These are phyloP conservation scores for Apis dorsata DNA, from an alignment of 1,140 invertebrate genomes.

Conservation along the genomic window DNA sequence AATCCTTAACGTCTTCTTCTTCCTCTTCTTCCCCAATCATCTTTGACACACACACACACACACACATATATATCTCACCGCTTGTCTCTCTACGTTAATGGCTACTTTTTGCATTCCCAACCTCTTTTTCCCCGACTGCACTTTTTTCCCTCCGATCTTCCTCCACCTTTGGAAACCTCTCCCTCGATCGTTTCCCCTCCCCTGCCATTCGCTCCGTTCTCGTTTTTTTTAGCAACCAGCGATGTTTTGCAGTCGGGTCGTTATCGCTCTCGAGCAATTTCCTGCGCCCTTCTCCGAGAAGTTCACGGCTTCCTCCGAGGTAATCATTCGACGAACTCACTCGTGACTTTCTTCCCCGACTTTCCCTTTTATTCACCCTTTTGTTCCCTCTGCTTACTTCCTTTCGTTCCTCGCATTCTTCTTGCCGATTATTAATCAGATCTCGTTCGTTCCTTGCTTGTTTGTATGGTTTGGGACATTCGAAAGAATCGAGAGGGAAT, in stretches of 20 bases:
- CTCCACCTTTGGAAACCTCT: background rate
- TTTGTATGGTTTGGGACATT: background rate
- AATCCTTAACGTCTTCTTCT: background rate
- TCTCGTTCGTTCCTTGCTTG: too few relatives aligned
- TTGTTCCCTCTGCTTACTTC: too few relatives aligned
- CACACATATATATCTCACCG: background rate
- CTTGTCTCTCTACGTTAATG: background rate
- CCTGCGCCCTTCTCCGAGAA: background rate
- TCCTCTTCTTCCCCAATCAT: background rate
- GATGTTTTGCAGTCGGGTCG: background rate
- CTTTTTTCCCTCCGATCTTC: background rate
- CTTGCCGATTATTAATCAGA: too few relatives aligned
- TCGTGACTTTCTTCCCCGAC: background rate
- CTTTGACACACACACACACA: too few relatives aligned
- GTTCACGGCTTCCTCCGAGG: background rate
- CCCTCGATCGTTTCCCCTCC: background rate
- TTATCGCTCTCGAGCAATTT: background rate
- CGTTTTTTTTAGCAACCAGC: background rate
- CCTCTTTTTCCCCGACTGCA: background rate
- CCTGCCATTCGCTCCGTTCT: background rate
- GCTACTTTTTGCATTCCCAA: background rate
- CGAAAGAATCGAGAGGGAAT: background rate
- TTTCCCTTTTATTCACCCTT: conserved; percentile 14
- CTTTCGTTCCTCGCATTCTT: background rate
- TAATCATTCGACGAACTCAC: background rate